These are phyloP conservation scores for Meandrina meandrites DNA, from an alignment of 92 coral and sea anemone genomes.

Conservation along the genomic window DNA sequence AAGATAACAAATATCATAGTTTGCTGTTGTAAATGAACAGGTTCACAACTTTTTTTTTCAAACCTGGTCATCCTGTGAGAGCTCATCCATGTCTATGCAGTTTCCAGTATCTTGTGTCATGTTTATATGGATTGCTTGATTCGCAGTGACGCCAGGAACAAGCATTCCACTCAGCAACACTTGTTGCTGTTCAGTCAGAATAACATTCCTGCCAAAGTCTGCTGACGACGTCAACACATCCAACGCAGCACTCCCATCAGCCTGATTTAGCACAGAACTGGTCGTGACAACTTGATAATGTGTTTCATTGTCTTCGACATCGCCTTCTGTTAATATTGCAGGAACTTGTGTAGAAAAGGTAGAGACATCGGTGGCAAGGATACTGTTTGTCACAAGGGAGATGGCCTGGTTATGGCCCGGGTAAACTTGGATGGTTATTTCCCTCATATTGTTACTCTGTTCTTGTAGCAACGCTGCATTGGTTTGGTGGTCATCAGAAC, in stretches of 20 bases:
- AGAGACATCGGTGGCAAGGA: conserved; percentile 70
- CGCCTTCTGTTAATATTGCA: conserved; percentile 92
- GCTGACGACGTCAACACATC: conserved; percentile 73
- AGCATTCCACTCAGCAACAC: conserved; percentile 77
- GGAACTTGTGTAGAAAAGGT: conserved; percentile 91
- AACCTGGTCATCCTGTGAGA: conserved; percentile 30
- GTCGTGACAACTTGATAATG: conserved; percentile 70
- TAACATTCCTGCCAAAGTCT: conserved; percentile 69
- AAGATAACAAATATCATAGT: too few relatives aligned
- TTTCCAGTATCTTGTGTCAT: conserved; percentile 50
- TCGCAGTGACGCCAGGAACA: conserved; percentile 62
- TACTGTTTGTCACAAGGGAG: conserved; percentile 68
- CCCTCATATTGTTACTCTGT: conserved; percentile 29
- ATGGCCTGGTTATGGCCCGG: conserved; percentile 65
- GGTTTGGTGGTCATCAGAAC: background rate
- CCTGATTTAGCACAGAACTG: conserved; percentile 59
- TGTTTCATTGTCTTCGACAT: conserved; percentile 84
- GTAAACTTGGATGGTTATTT: conserved; percentile 71
- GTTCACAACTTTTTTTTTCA: background rate
- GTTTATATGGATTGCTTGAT: conserved; percentile 68
- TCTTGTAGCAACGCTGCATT: conserved; percentile 19
- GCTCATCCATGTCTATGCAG: conserved; percentile 25
- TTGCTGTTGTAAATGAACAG: background rate
- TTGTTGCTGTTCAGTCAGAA: conserved; percentile 75
- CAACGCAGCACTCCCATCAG: conserved; percentile 46